Percentiles rank a stretch among this genome's conserved stretches.
Evolutionary conservation across 2,797 vertebrate genomes (phyloP).

Genomic region (Orientallactaga sibirica): DNA sequence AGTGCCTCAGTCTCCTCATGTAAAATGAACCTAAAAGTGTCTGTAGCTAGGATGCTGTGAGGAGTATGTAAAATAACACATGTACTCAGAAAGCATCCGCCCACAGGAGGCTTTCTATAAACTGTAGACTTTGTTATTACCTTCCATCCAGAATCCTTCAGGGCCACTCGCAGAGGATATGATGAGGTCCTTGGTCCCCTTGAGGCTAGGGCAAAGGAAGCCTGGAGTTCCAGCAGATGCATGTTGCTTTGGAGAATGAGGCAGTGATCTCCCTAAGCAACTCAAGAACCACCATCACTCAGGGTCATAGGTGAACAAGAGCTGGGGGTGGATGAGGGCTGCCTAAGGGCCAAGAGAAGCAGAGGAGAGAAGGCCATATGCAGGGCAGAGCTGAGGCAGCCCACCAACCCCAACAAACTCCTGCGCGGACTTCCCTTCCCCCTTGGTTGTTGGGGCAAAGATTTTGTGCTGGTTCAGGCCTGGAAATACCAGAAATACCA

Average conservation of each 20-base stretch:
- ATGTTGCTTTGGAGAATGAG: not conserved
- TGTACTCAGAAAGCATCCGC: not conserved
- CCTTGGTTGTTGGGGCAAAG: constrained; percentile 80
- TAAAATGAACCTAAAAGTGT: not conserved
- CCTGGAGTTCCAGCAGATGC: not conserved
- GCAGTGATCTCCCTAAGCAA: not conserved
- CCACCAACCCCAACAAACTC: constrained; percentile 35
- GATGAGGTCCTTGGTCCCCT: not conserved
- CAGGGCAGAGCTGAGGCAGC: not conserved
- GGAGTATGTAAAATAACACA: not conserved
- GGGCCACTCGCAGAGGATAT: not conserved
- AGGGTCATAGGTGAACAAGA: not conserved
- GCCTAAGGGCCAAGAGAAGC: not conserved
- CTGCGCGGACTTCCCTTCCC: constrained; percentile 77
- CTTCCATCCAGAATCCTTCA: not conserved
- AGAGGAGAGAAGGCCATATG: not conserved
- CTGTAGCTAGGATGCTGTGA: not conserved
- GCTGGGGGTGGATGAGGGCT: not conserved
- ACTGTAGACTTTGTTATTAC: not conserved
- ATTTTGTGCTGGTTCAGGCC: constrained; percentile 89
- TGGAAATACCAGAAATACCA: constrained; percentile 92
- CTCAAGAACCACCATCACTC: not conserved
- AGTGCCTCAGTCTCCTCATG: not conserved
- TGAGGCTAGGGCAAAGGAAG: not conserved
- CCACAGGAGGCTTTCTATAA: not conserved